Conservation (phyloP, 1,140 invertebrate genomes). For the Telenomus remus region DNA sequence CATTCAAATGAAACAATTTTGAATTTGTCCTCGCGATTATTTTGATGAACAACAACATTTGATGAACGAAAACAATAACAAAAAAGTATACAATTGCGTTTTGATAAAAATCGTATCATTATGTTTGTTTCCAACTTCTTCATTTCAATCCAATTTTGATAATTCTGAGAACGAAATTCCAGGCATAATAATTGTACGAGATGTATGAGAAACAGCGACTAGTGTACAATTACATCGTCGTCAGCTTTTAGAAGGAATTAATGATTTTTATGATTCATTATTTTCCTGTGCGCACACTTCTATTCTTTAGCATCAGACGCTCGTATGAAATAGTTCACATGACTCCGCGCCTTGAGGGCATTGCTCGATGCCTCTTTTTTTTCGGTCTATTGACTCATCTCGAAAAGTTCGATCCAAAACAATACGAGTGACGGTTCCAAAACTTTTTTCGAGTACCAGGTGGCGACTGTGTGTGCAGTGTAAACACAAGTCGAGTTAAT, state of each 20-base stretch:
- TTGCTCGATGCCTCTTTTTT: constrained; percentile 23
- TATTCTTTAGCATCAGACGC: constrained; percentile 15
- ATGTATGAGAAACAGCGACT: constrained; percentile 41
- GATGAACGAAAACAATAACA: not conserved
- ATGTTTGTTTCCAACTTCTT: not conserved
- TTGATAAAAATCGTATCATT: constrained; percentile 9
- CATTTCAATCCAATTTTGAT: constrained; percentile 29
- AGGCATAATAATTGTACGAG: constrained; percentile 18
- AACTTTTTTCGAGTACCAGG: not conserved
- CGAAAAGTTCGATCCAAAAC: constrained; percentile 11
- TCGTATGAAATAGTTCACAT: constrained; percentile 39
- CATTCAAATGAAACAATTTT: not conserved
- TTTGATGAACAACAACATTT: no score
- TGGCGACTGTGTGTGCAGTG: no score
- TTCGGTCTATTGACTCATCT: constrained; percentile 11
- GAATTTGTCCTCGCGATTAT: no score
- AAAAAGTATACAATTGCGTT: not conserved
- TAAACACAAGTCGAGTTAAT: no score
- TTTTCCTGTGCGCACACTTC: constrained; percentile 13
- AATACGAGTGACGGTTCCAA: not conserved
- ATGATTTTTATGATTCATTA: constrained; percentile 49
- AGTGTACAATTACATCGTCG: constrained; percentile 28
- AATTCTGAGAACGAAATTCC: constrained; percentile 27
- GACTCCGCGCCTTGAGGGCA: constrained; percentile 26
- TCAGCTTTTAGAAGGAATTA: constrained; percentile 43